Base-by-base conservation (phyloP, 1,140 invertebrate species). In the Heliconius melpomene region DNA sequence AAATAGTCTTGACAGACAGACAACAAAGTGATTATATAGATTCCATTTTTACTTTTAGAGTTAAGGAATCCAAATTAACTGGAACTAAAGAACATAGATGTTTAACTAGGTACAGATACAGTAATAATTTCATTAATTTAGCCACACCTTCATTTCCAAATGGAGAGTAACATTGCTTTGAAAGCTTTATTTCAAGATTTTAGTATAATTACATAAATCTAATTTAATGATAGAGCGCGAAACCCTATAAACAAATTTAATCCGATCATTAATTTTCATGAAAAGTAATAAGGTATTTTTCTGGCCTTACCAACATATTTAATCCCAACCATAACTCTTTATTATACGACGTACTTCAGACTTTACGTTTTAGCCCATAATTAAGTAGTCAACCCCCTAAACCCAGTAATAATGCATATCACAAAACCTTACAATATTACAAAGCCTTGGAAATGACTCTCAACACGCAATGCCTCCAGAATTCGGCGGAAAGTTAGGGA, bases 301-400 rank as follows among this genome's bases (percentile, higher is more conserved):
- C 75, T 66, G 72, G 60, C 66, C 52, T 74, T 23, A 20, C 26
- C 18, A 77, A 77, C 72, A 73, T 38, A 38, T 78, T 81, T 81
- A 72, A 81, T 81, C 77, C 60, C 76, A 13, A 32, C 73, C 57
- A 78, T 81, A 81, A 78, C 66, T 72, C 72, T 82, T 82, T 79
- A 82, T 82, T 74, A 73, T 52, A 72, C 80, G 66, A 77, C 36
- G 79, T 72, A 78, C 75, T 80, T 75, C 73, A 50, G 73, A 32
- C 78, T 66, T 72, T 81, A 73, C 75, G 77, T 78, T 81, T 78
- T 76, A 75, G 72, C 80, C 77, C 66, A 23, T 66, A 81, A 75
- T 75, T 75, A 74, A 81, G 77, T 72, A 75, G 76, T 75, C 78
- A 78, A 78, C 66, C 73, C 73, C 60, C 75, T 52, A 74, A 79